A percentile compares a stretch with the other conserved stretches of the same genome.
phyloP scores from a whole-genome alignment of 2,113 vertebrate species.

The Scomber scombrus region DNA sequence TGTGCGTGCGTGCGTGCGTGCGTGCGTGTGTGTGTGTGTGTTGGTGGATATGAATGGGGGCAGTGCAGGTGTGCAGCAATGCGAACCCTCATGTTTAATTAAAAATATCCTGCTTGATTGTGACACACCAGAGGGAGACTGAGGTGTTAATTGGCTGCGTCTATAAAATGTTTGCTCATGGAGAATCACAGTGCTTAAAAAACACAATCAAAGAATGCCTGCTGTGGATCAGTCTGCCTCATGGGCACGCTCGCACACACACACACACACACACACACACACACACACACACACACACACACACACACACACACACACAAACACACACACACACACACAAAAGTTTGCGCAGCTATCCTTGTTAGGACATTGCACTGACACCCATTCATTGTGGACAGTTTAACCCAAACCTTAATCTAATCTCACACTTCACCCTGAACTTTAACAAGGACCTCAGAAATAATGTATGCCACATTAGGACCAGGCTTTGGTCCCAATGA shows the following conservation, averaged over 20 bases:
- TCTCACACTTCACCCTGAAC: too few relatives aligned
- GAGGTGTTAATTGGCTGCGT: conserved; percentile 73
- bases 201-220: conserved; percentile 65
- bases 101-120: conserved; percentile 72
- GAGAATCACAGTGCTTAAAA: conserved; percentile 57
- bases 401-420: too few relatives aligned
- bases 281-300: background rate
- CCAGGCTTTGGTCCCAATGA: too few relatives aligned
- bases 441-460: too few relatives aligned
- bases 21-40: conserved; percentile 13
- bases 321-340: background rate
- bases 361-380: too few relatives aligned
- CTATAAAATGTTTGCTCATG: conserved; percentile 59
- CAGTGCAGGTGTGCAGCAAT: conserved; percentile 64
- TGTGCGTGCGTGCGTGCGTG: background rate
- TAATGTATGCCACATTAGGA: too few relatives aligned
- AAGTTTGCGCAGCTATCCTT: too few relatives aligned
- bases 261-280: background rate
- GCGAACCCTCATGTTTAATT: conserved; percentile 70
- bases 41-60: conserved; percentile 26
- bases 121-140: conserved; percentile 58
- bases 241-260: background rate
- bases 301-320: background rate
- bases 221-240: conserved; percentile 62
- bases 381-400: too few relatives aligned